Evolutionary conservation across 2,113 vertebrate genomes (phyloP).

Genomic region (Todiramphus chloris): DNA sequence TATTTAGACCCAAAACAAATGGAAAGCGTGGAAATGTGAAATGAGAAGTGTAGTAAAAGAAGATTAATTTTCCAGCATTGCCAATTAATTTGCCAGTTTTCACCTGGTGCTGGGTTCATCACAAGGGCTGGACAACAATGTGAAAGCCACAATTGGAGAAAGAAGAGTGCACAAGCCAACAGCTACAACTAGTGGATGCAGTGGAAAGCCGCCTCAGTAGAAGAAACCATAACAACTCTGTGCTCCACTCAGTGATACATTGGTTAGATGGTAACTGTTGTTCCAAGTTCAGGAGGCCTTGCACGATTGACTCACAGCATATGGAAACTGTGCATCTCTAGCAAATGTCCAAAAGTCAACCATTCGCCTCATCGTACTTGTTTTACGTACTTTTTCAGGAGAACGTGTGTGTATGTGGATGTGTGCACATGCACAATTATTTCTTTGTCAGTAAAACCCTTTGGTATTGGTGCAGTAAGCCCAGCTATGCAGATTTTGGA

Average conservation of each 20-base stretch:
- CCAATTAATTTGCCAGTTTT: neutral
- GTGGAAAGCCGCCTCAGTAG: fast-evolving
- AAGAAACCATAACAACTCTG: neutral
- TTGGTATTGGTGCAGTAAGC: neutral
- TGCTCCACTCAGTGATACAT: neutral
- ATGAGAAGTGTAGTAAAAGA: neutral
- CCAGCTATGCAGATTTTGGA: neutral
- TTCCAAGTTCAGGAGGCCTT: neutral
- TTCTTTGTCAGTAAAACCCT: neutral
- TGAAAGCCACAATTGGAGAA: neutral
- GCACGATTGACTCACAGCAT: neutral
- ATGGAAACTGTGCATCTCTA: neutral
- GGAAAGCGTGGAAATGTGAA: neutral
- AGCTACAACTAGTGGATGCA: neutral
- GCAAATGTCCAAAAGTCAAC: neutral
- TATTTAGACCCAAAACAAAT: neutral
- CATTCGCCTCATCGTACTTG: neutral
- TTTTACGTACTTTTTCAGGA: neutral
- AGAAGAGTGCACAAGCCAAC: neutral
- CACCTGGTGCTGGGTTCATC: neutral
- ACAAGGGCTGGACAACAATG: fast-evolving
- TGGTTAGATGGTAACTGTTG: neutral
- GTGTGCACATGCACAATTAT: neutral
- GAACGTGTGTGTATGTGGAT: neutral
- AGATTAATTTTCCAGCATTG: neutral